phyloP scores from a whole-genome alignment of 2,888 invertebrate species.

The Eupithecia exiguata region DNA sequence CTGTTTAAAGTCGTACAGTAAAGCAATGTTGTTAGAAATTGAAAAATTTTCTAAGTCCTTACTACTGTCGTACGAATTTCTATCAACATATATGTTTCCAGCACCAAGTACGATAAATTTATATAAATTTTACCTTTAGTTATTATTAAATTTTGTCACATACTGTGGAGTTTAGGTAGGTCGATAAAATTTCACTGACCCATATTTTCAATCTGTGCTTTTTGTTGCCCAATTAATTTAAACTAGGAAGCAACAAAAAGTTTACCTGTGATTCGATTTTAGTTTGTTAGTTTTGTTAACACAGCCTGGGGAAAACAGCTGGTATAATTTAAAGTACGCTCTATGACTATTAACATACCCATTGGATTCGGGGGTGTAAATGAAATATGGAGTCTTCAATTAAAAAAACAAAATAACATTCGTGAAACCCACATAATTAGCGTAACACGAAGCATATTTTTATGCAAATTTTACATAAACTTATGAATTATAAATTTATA shows the following conservation, averaged over 20 bases:
- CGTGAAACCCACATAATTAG: not conserved
- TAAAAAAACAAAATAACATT: not conserved
- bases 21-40: no score
- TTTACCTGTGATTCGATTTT: conserved; percentile 63
- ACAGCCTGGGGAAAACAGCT: conserved; percentile 9
- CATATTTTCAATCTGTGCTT: conserved; percentile 40
- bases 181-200: conserved; percentile 44
- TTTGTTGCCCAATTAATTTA: conserved; percentile 46
- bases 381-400: not conserved
- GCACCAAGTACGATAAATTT: not conserved
- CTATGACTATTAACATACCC: not conserved
- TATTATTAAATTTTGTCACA: conserved; percentile 30
- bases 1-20: not conserved
- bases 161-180: conserved; percentile 14
- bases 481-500: not conserved
- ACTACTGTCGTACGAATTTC: no score
- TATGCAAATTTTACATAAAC: no score
- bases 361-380: not conserved
- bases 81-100: not conserved
- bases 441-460: not conserved
- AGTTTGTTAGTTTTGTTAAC: conserved; percentile 53
- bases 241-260: conserved; percentile 49
- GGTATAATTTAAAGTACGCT: not conserved
- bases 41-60: no score
- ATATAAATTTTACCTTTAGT: not conserved